A percentile compares a stretch with the other conserved stretches of the same genome.
Conservation (phyloP, 2,797 vertebrate species). For the Rousettus madagascariensis region DNA sequence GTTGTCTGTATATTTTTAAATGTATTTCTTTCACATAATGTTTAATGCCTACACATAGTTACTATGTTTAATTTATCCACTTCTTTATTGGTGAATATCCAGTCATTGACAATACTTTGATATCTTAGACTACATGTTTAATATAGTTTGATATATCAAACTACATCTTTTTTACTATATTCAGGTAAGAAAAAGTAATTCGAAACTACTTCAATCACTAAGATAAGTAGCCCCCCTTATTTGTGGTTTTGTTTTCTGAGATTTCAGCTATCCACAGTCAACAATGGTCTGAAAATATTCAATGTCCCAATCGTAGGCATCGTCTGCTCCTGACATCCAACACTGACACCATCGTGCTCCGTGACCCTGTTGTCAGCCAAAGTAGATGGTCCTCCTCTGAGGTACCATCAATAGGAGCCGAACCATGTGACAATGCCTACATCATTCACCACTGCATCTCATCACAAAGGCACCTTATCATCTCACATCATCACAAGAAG, state of each 20-base stretch:
- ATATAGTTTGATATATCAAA: too few species aligned
- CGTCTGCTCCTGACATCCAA: not conserved
- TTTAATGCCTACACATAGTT: not conserved
- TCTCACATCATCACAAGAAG: not conserved
- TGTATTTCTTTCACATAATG: not conserved
- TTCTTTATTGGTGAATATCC: not conserved
- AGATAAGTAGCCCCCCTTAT: not conserved
- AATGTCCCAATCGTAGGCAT: not conserved
- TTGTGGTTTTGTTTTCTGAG: not conserved
- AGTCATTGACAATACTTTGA: not conserved
- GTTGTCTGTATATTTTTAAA: not conserved
- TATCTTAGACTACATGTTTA: not conserved
- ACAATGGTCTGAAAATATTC: not conserved
- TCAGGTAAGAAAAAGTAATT: not conserved
- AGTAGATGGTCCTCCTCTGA: not conserved
- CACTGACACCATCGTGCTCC: not conserved
- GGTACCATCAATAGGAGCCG: not conserved
- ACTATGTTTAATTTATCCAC: not conserved
- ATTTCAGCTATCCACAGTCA: not conserved
- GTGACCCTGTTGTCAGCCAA: not conserved
- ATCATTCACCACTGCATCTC: not conserved
- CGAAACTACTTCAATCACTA: not conserved
- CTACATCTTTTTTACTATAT: not conserved
- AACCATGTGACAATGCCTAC: not conserved
- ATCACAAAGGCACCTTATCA: not conserved